Conservation (phyloP, 2,888 invertebrate species). For the Exocentrus adspersus region DNA sequence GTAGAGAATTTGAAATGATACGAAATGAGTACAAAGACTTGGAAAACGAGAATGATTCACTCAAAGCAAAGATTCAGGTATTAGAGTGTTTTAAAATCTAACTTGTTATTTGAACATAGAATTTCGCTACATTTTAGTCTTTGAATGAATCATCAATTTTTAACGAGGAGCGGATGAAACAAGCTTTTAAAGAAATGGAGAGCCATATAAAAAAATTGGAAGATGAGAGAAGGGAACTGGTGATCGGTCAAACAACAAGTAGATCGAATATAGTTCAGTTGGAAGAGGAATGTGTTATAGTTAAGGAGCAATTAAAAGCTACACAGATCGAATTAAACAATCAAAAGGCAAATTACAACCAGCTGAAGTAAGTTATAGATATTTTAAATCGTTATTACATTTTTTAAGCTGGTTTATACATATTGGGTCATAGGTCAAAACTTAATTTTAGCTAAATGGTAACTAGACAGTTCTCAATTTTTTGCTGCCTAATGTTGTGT, state of each 20-base stretch:
- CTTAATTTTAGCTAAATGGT: too few relatives aligned
- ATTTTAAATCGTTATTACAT: too few relatives aligned
- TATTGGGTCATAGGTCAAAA: too few relatives aligned
- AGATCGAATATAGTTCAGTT: conserved; percentile 67
- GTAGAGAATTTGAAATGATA: conserved; percentile 68
- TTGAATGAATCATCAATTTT: conserved; percentile 44
- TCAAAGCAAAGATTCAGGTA: conserved; percentile 70
- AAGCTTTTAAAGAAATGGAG: conserved; percentile 65
- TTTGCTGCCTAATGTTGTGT: too few relatives aligned
- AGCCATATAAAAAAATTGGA: conserved; percentile 66
- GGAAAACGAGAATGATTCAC: conserved; percentile 70
- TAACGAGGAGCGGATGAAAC: conserved; percentile 63
- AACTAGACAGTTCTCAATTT: too few relatives aligned
- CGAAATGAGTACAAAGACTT: conserved; percentile 68
- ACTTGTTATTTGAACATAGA: conserved; percentile 4
- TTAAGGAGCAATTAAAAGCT: conserved; percentile 65
- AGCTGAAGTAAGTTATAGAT: conserved; percentile 71
- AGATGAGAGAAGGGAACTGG: conserved; percentile 67
- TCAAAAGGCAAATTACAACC: conserved; percentile 67
- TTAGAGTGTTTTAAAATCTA: too few relatives aligned
- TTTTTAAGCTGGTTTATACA: too few relatives aligned
- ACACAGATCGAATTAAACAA: conserved; percentile 67
- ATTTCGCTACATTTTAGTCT: conserved; percentile 34
- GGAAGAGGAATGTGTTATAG: conserved; percentile 67
- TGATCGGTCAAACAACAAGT: conserved; percentile 64